phyloP scores from a whole-genome alignment of 2,113 vertebrate genomes.

The Pongo abelii region DNA sequence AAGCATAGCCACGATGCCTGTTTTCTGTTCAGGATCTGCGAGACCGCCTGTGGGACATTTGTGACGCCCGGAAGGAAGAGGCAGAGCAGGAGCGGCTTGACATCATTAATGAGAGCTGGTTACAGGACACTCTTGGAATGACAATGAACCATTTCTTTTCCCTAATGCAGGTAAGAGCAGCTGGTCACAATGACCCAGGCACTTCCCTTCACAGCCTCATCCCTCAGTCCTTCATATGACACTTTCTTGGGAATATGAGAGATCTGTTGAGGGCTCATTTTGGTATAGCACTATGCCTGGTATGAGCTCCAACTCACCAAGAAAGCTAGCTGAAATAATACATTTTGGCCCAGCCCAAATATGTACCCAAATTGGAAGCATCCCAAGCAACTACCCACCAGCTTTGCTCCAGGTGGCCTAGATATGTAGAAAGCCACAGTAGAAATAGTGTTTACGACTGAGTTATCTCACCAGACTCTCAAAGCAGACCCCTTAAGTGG shows the following conservation, averaged over 20 bases:
- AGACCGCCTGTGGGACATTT: conserved; percentile 92
- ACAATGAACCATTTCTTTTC: conserved; percentile 90
- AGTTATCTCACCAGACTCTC: accelerated
- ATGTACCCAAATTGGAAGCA: background rate
- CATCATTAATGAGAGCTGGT: conserved; percentile 87
- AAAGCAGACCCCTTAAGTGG: background rate
- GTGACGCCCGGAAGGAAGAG: conserved; percentile 89
- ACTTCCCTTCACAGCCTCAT: background rate
- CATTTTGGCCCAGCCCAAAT: background rate
- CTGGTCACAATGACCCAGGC: background rate
- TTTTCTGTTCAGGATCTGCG: conserved; percentile 86
- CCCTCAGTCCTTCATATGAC: background rate
- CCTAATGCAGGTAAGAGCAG: conserved; percentile 90
- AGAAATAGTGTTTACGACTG: background rate
- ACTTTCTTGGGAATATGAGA: background rate
- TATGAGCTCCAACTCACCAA: background rate
- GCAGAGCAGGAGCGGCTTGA: conserved; percentile 85
- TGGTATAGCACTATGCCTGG: too few relatives aligned
- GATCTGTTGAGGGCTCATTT: background rate
- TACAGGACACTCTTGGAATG: conserved; percentile 84
- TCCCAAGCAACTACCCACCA: background rate
- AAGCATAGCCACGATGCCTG: background rate
- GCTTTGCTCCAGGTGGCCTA: background rate
- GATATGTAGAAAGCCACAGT: background rate
- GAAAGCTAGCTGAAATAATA: background rate